phyloP scores from a whole-genome alignment of 2,113 vertebrate genomes.

The Albula glossodonta region DNA sequence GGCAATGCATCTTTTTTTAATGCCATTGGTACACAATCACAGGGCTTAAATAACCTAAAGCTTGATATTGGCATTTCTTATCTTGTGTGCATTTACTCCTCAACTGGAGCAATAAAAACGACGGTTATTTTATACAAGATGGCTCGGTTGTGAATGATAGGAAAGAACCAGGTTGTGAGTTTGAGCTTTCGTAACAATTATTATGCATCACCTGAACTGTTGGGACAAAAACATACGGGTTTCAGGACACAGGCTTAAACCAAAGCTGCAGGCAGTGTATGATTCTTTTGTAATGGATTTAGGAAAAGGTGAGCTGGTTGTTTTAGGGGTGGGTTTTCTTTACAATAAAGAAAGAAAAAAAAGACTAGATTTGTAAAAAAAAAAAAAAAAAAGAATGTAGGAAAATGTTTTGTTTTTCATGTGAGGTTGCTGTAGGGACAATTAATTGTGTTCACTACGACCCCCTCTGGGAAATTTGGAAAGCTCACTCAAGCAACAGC shows the following conservation, averaged over 20 bases:
- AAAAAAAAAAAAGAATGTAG: not conserved
- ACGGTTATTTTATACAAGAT: not conserved
- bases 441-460: not conserved
- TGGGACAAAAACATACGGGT: not conserved
- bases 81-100: not conserved
- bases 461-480: too few species aligned
- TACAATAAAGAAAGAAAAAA: not conserved
- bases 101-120: not conserved
- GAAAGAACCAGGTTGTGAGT: not conserved
- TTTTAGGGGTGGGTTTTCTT: not conserved
- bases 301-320: not conserved
- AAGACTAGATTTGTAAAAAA: not conserved
- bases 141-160: not conserved
- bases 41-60: not conserved
- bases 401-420: not conserved
- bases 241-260: not conserved
- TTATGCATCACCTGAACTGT: too few species aligned
- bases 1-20: not conserved
- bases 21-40: not conserved
- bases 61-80: not conserved
- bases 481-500: too few species aligned
- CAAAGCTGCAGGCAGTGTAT: not conserved
- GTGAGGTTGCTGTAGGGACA: not conserved
- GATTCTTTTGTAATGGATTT: not conserved
- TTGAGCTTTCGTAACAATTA: too few species aligned